Evolutionary conservation across 2,797 vertebrate genomes (phyloP), one percentile per base, ranked within the genome.

Genomic region (Gadopsis marmoratus): DNA sequence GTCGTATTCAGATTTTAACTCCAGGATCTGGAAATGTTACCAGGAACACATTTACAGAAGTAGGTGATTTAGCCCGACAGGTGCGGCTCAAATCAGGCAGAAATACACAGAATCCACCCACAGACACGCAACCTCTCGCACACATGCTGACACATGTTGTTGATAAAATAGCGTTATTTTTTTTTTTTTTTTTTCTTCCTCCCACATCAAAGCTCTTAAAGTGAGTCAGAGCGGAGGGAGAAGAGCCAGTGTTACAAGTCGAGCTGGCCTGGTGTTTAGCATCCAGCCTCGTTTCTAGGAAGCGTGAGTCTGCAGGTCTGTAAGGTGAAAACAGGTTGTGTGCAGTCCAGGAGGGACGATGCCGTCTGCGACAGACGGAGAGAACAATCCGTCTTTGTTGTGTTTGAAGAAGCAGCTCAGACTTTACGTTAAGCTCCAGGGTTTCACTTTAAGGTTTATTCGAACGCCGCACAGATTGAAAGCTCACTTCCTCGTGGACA

Each of bases 81-180:
- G 79, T 88, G 81, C 66, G 83, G 81, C 78, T 82, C 51, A 78
- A 79, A 76, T 78, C 16, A 21, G 59, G 51, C 51, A 53, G 48
- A 79, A 72, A 79, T 47, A 73, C 55, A 69, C 53, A 74, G 63
- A 67, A 82, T 33, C 39, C 75, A 58, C 53, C 37, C 81, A 61
- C 74, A 59, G 26, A 26, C 48, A 43, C 33, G 4, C 8, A 33
- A 23, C 55, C 51, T 58, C 59, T 29, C 19, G 33, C 61, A 53
- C 71, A 71, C 72, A 74, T 29, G 81, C 76, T 39, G 39, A 82
- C 83, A 87, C 86, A 89, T 83, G 88, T 80, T 86, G 76, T 79
- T 71, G 76, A 88, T 92, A 76, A 87, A 87, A 88, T 19, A 29
- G 65, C 26, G n/a, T n/a, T n/a, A n/a, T n/a, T n/a, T n/a, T n/a